Evolutionary conservation across 2,888 invertebrate species (phyloP), one percentile per base, ranked within the genome.

Genomic region (Muscina levida): DNA sequence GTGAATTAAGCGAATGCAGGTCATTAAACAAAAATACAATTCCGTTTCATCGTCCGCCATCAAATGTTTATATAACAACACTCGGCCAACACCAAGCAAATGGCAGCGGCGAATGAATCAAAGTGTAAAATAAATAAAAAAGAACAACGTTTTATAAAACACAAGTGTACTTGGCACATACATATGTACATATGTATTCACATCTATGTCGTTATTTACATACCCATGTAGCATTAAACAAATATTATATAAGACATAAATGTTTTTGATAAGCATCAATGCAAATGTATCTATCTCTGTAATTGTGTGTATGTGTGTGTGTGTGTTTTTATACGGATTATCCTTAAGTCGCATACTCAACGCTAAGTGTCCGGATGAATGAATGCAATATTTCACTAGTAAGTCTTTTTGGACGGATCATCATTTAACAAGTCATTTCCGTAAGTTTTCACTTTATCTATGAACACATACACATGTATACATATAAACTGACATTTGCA

Each of bases 1-100:
- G 42, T 42, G 42, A 62, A 62, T 42, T 62, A 62, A 62, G 22
- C 19, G 42, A 62, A 62, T 62, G 62, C 62, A 62, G 62, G 62
- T 62, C 42, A 42, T 62, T 62, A 22, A 19, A 42, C 37, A 62
- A 42, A 62, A 42, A 62, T 22, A 42, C 39, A 39, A 15, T 59
- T 39, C 62, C 11, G 15, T 42, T 6, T 62, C 22, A 19, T n/a
- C 19, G 59, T 17, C 11, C 37, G 2, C 39, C 17, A n/a, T 42
- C 39, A 62, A 2, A 42, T 62, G 42, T 62, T 62, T 62, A 22
- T 42, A 62, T 62, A 62, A 62, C 42, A 2, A 44, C 10, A 42
- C 62, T 62, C 10, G 42, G 31, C 31, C 31, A 31, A 8, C 31
- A 31, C 31, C 31, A 31, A n/a, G 3, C 22, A 22, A 22, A 22